Percentiles rank a stretch among this genome's conserved stretches.
phyloP scores from a whole-genome alignment of 2,888 invertebrate species.

The Crioceris asparagi region DNA sequence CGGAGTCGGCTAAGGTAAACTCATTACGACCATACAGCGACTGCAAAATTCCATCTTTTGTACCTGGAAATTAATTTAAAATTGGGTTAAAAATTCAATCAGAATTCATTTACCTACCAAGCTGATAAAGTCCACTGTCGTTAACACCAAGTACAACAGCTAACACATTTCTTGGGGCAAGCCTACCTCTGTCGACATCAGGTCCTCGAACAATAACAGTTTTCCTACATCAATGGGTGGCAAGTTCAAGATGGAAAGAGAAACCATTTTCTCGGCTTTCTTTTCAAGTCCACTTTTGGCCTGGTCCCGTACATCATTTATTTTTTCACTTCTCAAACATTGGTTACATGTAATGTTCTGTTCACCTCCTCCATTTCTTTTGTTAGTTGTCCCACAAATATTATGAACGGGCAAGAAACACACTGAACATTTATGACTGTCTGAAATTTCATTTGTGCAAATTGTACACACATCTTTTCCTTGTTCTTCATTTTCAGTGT shows the following conservation, averaged over 20 bases:
- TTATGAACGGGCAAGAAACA: slow-evolving; percentile 4
- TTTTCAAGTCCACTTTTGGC: slow-evolving; percentile 4
- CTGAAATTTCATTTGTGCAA: slow-evolving; percentile 4
- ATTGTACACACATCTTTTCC: slow-evolving; percentile 3
- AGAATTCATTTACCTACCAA: slow-evolving; percentile 5
- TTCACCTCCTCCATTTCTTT: slow-evolving; percentile 3
- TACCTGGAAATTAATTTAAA: slow-evolving; percentile 7
- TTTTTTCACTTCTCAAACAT: slow-evolving; percentile 8
- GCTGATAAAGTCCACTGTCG: slow-evolving; percentile 9
- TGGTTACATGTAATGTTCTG: slow-evolving; percentile 7
- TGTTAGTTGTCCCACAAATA: slow-evolving; percentile 3
- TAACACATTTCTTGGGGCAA: slow-evolving; percentile 9
- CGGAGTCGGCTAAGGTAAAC: no score
- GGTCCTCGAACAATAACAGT: slow-evolving; percentile 7
- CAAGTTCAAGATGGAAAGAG: slow-evolving; percentile 7
- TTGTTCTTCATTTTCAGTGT: not conserved
- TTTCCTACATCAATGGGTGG: slow-evolving; percentile 9
- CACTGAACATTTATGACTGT: slow-evolving; percentile 4
- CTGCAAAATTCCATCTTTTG: slow-evolving; percentile 9
- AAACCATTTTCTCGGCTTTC: slow-evolving; percentile 8
- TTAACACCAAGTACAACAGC: slow-evolving; percentile 8
- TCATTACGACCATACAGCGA: no score
- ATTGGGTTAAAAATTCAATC: slow-evolving; percentile 1
- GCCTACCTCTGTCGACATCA: slow-evolving; percentile 7
- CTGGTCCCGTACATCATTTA: slow-evolving; percentile 6